A percentile compares a stretch with the other conserved stretches of the same genome.
These are phyloP conservation scores for Haplotaxodon microlepis DNA, from an alignment of 2,113 vertebrate genomes.

Conservation along the genomic window DNA sequence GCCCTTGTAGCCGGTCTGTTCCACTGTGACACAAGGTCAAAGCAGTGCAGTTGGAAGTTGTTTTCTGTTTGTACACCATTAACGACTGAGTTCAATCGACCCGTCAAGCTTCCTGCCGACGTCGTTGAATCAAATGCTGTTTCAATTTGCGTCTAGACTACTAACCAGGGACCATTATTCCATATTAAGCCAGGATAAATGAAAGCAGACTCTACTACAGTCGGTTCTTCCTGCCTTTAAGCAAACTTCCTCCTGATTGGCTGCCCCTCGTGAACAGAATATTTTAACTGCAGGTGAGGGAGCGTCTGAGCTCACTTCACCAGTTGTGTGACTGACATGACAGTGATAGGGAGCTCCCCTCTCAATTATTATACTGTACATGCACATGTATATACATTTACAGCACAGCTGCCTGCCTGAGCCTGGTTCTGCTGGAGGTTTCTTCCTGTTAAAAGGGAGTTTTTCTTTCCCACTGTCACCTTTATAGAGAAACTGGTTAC, in stretches of 20 bases:
- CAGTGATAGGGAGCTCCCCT: background rate
- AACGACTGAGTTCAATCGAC: fast-evolving
- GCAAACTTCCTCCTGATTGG: background rate
- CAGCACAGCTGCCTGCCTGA: background rate
- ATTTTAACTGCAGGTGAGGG: background rate
- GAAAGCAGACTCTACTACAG: background rate
- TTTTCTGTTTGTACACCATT: background rate
- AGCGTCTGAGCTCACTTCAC: background rate
- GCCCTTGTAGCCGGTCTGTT: background rate
- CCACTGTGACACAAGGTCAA: background rate
- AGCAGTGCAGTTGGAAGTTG: background rate
- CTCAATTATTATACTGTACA: background rate
- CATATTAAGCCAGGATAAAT: background rate
- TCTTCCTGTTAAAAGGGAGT: background rate
- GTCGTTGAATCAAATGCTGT: background rate
- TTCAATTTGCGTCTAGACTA: background rate
- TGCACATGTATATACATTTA: background rate
- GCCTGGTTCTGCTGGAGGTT: background rate
- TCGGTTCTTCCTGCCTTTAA: background rate
- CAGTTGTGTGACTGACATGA: background rate
- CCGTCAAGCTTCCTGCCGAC: background rate
- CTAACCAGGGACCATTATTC: background rate
- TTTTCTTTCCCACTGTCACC: background rate
- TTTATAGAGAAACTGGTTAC: background rate
- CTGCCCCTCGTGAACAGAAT: background rate